Evolutionary conservation across 2,888 invertebrate genomes (phyloP).

Genomic region (Lithodes maja): DNA sequence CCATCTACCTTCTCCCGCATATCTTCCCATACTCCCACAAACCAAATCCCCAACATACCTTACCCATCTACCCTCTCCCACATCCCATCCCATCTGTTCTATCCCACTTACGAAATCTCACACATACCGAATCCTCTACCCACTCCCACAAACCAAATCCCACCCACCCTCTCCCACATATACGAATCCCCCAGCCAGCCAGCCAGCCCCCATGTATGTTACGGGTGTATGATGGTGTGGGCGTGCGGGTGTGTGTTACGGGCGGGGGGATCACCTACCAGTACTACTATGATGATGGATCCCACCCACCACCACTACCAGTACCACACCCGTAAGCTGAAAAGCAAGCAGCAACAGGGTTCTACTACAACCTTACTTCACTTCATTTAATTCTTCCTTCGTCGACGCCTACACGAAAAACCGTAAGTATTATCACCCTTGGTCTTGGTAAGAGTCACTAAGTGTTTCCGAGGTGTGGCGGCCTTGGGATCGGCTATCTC

Average conservation of each 20-base stretch:
- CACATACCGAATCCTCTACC: too few species aligned
- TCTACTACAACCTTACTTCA: background rate
- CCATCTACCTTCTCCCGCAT: too few species aligned
- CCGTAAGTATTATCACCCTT: background rate
- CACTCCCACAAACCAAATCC: too few species aligned
- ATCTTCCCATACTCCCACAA: too few species aligned
- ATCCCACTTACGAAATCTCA: too few species aligned
- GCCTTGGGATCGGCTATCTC: too few species aligned
- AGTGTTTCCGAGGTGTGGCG: too few species aligned
- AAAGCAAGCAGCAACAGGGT: slow-evolving; percentile 10
- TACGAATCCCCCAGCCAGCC: background rate
- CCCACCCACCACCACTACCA: background rate
- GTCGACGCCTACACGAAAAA: slow-evolving; percentile 4
- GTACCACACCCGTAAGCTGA: slow-evolving; percentile 48
- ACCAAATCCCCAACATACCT: too few species aligned
- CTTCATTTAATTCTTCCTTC: background rate
- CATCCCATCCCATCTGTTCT: too few species aligned
- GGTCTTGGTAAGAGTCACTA: background rate
- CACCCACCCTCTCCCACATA: background rate
- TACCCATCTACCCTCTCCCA: too few species aligned
- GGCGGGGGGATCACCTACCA: slow-evolving; percentile 19
- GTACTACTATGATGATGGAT: slow-evolving; percentile 19
- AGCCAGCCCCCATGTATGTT: background rate
- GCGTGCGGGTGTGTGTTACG: slow-evolving; percentile 36
- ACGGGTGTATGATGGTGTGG: slow-evolving; percentile 27